A percentile compares a stretch with the other conserved stretches of the same genome.
Evolutionary conservation across 1,140 invertebrate genomes (phyloP).

Genomic region (Formica selysi): DNA sequence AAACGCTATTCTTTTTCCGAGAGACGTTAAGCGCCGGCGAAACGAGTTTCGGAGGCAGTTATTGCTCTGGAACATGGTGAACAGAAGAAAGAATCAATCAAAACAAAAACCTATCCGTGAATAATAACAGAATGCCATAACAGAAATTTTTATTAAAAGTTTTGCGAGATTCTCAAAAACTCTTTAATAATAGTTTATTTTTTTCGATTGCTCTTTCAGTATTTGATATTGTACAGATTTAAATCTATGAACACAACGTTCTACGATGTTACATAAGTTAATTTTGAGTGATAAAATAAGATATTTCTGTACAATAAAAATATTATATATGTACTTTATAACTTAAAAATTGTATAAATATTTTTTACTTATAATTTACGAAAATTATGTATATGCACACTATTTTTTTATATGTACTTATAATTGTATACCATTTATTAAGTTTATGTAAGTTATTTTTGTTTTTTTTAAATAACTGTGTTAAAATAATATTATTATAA

Average conservation of each 20-base stretch:
- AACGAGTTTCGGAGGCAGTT: constrained; percentile 57
- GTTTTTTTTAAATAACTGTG: too few species aligned
- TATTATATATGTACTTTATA: too few species aligned
- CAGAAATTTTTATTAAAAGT: constrained; percentile 45
- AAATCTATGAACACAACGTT: neutral
- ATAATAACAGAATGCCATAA: neutral
- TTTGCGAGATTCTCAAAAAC: constrained; percentile 29
- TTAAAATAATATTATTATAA: neutral
- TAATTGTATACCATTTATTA: neutral
- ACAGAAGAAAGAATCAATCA: constrained; percentile 37
- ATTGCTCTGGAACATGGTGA: constrained; percentile 56
- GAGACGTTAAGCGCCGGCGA: constrained; percentile 14
- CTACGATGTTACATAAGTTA: too few species aligned
- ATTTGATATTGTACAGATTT: neutral
- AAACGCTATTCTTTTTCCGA: constrained; percentile 17
- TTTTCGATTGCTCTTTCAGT: neutral
- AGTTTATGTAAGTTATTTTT: too few species aligned
- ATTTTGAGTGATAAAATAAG: too few species aligned
- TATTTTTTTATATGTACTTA: neutral
- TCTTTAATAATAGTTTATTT: neutral
- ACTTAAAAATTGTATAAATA: too few species aligned
- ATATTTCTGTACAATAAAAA: too few species aligned
- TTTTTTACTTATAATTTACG: neutral
- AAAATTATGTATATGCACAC: neutral
- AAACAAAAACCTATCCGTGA: neutral